Evolutionary conservation across 2,888 invertebrate genomes (phyloP), one percentile per base, ranked within the genome.

Genomic region (Sturmia bella): DNA sequence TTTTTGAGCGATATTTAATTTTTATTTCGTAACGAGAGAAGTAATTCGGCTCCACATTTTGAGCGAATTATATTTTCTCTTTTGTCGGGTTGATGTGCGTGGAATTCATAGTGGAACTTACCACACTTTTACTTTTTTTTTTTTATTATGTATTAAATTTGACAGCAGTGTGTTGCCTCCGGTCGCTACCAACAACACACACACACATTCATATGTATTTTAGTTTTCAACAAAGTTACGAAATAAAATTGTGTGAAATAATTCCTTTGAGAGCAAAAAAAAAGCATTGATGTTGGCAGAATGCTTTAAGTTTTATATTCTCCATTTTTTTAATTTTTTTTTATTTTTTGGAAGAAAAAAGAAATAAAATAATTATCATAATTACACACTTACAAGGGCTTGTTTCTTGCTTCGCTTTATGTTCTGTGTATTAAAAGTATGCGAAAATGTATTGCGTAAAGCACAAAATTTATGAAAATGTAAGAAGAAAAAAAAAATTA

Each of bases 301-400:
- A 52, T 37, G 12, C 39, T 57, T 59, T 32, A 13, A 39, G 15
- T 59, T 24, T 27, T 50, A 32, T 41, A 27, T 39, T 39, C 6
- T 32, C 32, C 7, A 7, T 9, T 24, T n/a, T 13, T n/a, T n/a
- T n/a, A n/a, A 3, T 5, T 56, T 21, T 21, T 19, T 21, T 32
- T 41, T 19, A 41, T 43, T 24, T 57, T 21, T 21, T n/a, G n/a
- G n/a, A 3, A 27, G 3, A 43, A 27, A 24, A 56, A 50, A 37
- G 43, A 69, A 52, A 52, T 68, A 68, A 61, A 68, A 76, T 68
- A 76, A 76, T 68, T 76, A 68, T 76, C 32, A 69, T 76, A 76
- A 69, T 75, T 61, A 75, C 50, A 59, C 66, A 75, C 11, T 75
- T 68, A 54, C 59, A 68, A 73, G 63, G 75, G 56, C 43, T 63